phyloP scores from a whole-genome alignment of 2,888 invertebrate species.

The Drosophila hawaiiensis region DNA sequence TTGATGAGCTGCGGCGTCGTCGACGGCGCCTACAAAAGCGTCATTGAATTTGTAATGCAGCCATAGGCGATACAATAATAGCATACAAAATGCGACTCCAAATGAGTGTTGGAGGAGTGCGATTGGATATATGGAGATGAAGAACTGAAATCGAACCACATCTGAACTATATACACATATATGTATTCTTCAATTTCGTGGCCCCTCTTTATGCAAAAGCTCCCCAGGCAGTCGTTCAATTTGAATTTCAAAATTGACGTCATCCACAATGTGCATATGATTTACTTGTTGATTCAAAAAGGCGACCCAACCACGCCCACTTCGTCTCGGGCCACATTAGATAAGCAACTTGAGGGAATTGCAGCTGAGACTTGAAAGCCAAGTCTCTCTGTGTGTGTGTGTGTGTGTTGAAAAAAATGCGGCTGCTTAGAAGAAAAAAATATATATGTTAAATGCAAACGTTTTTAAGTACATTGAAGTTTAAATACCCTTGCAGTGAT shows the following conservation, averaged over 20 bases:
- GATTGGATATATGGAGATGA: conserved; percentile 8
- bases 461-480: not conserved
- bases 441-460: conserved; percentile 15
- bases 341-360: conserved; percentile 65
- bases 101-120: conserved; percentile 24
- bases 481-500: conserved; percentile 22
- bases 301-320: conserved; percentile 58
- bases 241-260: conserved; percentile 76
- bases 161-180: conserved; percentile 5
- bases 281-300: conserved; percentile 73
- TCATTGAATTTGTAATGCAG: conserved; percentile 77
- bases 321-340: conserved; percentile 54
- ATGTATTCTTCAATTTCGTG: conserved; percentile 1
- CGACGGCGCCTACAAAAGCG: conserved; percentile 63
- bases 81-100: conserved; percentile 66
- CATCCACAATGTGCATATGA: conserved; percentile 77
- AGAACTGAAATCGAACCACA: conserved; percentile 37
- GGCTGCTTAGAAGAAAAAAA: conserved; percentile 41
- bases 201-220: conserved; percentile 26
- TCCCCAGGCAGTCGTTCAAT: conserved; percentile 72
- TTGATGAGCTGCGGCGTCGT: conserved; percentile 66
- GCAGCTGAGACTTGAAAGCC: conserved; percentile 44
- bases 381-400: conserved; percentile 12
- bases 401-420: conserved; percentile 41
- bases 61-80: conserved; percentile 71